Conservation (phyloP, 1,140 invertebrate genomes). For the Penaeus indicus region DNA sequence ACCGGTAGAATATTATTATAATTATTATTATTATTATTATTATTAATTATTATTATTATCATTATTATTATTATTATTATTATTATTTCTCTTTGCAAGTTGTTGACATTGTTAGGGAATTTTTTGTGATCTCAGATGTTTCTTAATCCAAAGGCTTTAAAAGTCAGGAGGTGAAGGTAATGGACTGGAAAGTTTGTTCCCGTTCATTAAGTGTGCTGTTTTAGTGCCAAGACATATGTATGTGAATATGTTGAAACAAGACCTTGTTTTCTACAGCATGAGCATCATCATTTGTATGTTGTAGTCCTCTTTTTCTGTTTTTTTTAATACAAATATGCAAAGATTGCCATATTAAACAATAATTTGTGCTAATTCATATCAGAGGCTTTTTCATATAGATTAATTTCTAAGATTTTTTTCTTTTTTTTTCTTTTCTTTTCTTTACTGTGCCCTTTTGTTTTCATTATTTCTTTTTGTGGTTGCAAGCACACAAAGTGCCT, state of each 20-base stretch:
- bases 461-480: slow-evolving; percentile 39
- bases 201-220: slow-evolving; percentile 58
- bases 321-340: slow-evolving; percentile 46
- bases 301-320: slow-evolving; percentile 26
- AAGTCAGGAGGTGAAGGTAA: slow-evolving; percentile 64
- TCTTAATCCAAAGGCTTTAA: slow-evolving; percentile 65
- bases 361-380: slow-evolving; percentile 58
- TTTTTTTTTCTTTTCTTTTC: background rate
- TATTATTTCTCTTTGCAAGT: slow-evolving; percentile 57
- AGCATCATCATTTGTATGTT: slow-evolving; percentile 46
- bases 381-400: slow-evolving; percentile 56
- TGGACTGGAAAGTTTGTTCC: slow-evolving; percentile 57
- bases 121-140: slow-evolving; percentile 66
- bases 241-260: slow-evolving; percentile 42
- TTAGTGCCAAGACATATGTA: slow-evolving; percentile 63
- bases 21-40: slow-evolving; percentile 47
- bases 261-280: slow-evolving; percentile 48
- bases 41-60: slow-evolving; percentile 47
- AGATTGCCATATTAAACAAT: slow-evolving; percentile 62
- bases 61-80: slow-evolving; percentile 49
- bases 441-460: slow-evolving; percentile 1
- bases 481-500: slow-evolving; percentile 61
- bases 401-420: slow-evolving; percentile 10
- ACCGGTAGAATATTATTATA: slow-evolving; percentile 59
- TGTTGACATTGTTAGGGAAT: slow-evolving; percentile 64